Percentiles rank a stretch among this genome's conserved stretches.
Evolutionary conservation across 1,140 invertebrate genomes (phyloP).

Genomic region (Sycobia sp.): DNA sequence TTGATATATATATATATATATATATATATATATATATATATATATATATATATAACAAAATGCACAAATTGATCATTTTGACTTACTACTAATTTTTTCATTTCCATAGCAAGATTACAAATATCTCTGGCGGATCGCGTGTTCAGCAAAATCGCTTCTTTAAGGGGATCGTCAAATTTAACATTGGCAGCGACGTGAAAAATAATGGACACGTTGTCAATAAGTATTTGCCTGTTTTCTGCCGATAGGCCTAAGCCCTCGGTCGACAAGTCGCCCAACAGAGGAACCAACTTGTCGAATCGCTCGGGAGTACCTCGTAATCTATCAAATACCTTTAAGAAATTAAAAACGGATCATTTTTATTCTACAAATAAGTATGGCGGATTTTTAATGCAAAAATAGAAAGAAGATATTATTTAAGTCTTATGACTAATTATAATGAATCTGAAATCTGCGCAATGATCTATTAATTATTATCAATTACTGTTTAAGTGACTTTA

Average conservation of each 20-base stretch:
- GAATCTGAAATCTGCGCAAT: no score
- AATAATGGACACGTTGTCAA: slow-evolving; percentile 78
- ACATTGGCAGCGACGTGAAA: slow-evolving; percentile 95
- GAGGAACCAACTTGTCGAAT: slow-evolving; percentile 74
- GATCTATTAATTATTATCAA: no score
- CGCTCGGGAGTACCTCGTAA: slow-evolving; percentile 57
- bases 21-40: no score
- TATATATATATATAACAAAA: no score
- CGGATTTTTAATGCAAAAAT: no score
- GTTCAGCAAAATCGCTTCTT: slow-evolving; percentile 70
- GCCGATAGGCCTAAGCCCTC: slow-evolving; percentile 65
- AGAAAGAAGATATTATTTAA: no score
- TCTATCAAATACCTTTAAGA: slow-evolving; percentile 59
- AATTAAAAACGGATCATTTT: neutral
- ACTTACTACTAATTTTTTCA: slow-evolving; percentile 71
- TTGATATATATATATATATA: no score
- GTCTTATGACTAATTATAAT: no score
- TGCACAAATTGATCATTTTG: no score
- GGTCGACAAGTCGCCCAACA: slow-evolving; percentile 78
- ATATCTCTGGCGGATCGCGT: slow-evolving; percentile 71
- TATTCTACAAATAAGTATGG: neutral
- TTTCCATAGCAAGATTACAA: slow-evolving; percentile 68
- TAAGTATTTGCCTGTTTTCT: slow-evolving; percentile 66
- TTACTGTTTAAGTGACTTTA: no score
- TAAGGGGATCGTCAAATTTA: slow-evolving; percentile 86